Evolutionary conservation across 2,113 vertebrate genomes (phyloP), one percentile per base, ranked within the genome.

Genomic region (Tragulus kanchil): DNA sequence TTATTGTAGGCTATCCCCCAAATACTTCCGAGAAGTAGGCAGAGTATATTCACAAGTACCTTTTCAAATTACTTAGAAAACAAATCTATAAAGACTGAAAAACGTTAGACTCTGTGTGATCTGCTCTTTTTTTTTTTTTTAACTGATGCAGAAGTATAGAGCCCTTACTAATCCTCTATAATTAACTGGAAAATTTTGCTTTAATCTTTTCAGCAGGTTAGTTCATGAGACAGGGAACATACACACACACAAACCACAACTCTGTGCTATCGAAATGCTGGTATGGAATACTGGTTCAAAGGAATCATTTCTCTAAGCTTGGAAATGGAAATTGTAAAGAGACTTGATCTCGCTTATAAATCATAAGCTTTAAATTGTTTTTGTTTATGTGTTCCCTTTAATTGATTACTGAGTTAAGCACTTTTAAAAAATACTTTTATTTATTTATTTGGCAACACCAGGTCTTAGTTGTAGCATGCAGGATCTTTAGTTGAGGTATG

Each of bases 161-260:
- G 61, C 50, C 54, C 81, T 85, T 81, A 28, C 64, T 83, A 85
- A 94, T 92, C 87, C 73, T 94, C 75, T 56, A 23, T 90, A 92
- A 93, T 82, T 90, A 73, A 82, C 88, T 86, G 87, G 71, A 94
- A 93, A 83, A 5, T 79, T 73, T 82, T 78, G 15, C 89, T 94
- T 78, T 96, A 92, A 48, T 94, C 85, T 88, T 93, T 95, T 42
- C 45, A 58, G 75, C 71, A 92, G n/a, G 6, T 87, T 89, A 91
- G 77, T 26, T 96, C 89, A 82, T 71, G 25, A 94, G 69, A 93
- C 36, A 89, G 12, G 54, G 62, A 91, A 93, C 42, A 94, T 16
- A 58, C 16, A 59, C 17, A 67, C 31, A 71, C 8, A 59, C 64
- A 77, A 64, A 17, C 59, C 8, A 64, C 17, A 79, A 6, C 61